Conservation (phyloP, 2,797 vertebrate genomes). For the Catharus ustulatus region DNA sequence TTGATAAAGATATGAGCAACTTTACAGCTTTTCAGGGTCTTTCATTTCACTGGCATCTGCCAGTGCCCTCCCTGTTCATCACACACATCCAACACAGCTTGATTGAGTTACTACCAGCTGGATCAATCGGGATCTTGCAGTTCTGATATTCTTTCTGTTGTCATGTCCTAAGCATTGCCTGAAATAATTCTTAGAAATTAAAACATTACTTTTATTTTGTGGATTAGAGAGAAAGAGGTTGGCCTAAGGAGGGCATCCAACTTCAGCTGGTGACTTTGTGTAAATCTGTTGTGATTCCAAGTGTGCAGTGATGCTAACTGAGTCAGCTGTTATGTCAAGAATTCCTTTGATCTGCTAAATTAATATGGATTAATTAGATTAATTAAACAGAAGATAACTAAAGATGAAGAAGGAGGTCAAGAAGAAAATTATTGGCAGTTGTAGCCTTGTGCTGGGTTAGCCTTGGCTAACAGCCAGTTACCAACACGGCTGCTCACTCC, state of each 20-base stretch:
- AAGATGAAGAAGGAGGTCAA: not conserved
- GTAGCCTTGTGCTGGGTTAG: not conserved
- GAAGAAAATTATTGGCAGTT: not conserved
- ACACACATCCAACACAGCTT: not conserved
- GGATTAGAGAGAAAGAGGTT: not conserved
- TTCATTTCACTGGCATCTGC: not conserved
- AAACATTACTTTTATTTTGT: not conserved
- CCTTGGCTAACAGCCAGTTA: not conserved
- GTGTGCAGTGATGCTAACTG: not conserved
- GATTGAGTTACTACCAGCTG: not conserved
- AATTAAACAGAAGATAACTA: conserved; percentile 24
- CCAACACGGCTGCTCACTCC: not conserved
- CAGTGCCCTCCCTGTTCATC: not conserved
- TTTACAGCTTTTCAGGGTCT: not conserved
- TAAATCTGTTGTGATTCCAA: not conserved
- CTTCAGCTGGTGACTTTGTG: not conserved
- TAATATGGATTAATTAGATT: conserved; percentile 12
- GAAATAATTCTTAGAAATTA: not conserved
- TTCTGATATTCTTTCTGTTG: not conserved
- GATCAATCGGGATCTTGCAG: not conserved
- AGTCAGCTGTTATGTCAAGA: not conserved
- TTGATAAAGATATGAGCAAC: not conserved
- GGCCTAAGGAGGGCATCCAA: not conserved
- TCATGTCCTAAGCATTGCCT: not conserved
- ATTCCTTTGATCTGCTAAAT: conserved; percentile 11